Evolutionary conservation across 2,797 vertebrate genomes (phyloP), one percentile per base, ranked within the genome.

Genomic region (Cyprinodon diabolis): DNA sequence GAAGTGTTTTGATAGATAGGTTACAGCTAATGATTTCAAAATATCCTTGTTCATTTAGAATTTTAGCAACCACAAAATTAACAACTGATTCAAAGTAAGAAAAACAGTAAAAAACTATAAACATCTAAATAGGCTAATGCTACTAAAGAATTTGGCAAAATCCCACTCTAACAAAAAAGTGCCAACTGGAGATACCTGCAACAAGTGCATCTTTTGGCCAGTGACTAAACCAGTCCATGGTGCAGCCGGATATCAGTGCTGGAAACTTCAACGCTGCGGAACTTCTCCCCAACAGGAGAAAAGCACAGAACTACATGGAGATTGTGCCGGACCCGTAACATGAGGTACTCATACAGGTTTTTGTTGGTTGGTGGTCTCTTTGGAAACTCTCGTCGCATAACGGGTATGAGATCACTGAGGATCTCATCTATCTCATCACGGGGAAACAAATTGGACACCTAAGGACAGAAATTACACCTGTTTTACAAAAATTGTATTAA

Each of bases 181-280:
- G 4, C 40, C 1, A 43, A 49, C 77, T 54, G 68, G 69, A 65
- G 25, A 13, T 72, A 99, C 98, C 98, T 90, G 96, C 96, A 77
- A 98, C 87, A 47, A 99, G 91, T 49, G 98, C 97, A 65, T 98
- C 97, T 90, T 97, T 99, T 0, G 98, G 97, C 98, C 98, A 99
- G 9, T 86, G 93, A 82, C 96, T 98, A 89, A 99, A 99, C 98
- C 98, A 99, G 90, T 98, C 97, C 92, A 97, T 96, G 0, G 96
- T 99, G 87, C 98, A 99, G 7, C 97, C 97, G 37, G 98, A 99
- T 93, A 98, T 97, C 54, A 99, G 90, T 15, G 97, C 98, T 4
- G 98, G 97, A 82, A 99, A 99, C 87, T 97, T 99, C 72, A 99
- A 79, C 0, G 97, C 97, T 97, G 45, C 97, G 93, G 85, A 99